A percentile compares a stretch with the other conserved stretches of the same genome.
phyloP scores from a whole-genome alignment of 2,888 invertebrate genomes.

The Baronia brevicornis region DNA sequence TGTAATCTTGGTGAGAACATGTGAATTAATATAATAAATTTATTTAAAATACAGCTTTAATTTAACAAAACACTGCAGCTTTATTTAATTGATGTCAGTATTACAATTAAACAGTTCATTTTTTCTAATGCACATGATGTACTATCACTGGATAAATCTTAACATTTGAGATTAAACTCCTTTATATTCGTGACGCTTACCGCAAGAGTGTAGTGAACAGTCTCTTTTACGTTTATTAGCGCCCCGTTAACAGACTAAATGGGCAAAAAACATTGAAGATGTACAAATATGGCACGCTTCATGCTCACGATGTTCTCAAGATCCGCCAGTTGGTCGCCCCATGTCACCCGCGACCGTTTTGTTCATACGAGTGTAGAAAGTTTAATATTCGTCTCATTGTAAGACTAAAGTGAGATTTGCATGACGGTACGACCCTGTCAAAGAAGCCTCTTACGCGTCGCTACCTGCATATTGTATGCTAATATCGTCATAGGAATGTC shows the following conservation, averaged over 20 bases:
- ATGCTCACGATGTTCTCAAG: constrained; percentile 21
- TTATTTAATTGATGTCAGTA: too few relatives aligned
- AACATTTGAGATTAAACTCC: too few relatives aligned
- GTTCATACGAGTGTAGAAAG: constrained; percentile 16
- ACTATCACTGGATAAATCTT: too few relatives aligned
- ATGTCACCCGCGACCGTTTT: constrained; percentile 17
- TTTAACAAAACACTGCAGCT: too few relatives aligned
- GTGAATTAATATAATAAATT: too few relatives aligned
- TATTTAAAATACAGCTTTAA: too few relatives aligned
- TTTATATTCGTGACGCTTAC: constrained; percentile 10
- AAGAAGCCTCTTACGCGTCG: constrained; percentile 27
- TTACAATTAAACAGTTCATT: too few relatives aligned
- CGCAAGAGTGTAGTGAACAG: constrained; percentile 3
- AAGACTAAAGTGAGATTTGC: constrained; percentile 22
- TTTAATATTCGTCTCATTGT: constrained; percentile 15
- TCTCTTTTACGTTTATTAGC: constrained; percentile 19
- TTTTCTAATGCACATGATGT: too few relatives aligned
- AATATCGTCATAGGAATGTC: constrained; percentile 43
- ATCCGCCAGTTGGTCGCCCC: constrained; percentile 16
- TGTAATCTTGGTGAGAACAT: too few relatives aligned
- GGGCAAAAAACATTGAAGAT: constrained; percentile 20
- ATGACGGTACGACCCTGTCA: constrained; percentile 39
- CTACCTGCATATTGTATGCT: constrained; percentile 70
- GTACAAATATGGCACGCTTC: constrained; percentile 23
- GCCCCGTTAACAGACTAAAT: constrained; percentile 16